Evolutionary conservation across 1,140 invertebrate genomes (phyloP), one percentile per base, ranked within the genome.

Genomic region (Hormaphis cornu): DNA sequence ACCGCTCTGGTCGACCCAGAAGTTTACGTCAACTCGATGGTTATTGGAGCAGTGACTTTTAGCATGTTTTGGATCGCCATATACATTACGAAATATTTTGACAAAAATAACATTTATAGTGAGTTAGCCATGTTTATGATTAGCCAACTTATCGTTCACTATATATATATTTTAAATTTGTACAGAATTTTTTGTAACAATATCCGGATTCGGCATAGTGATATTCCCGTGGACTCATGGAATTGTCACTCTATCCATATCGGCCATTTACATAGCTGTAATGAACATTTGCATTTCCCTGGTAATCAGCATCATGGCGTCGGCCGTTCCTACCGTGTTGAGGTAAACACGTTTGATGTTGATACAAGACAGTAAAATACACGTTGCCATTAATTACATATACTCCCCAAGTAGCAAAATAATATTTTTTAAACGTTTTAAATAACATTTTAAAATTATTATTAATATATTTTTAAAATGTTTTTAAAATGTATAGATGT

Each of bases 191-290:
- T 54, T 35, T 35, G 33, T 30, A 20, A 5, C 18, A 5, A 1
- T 54, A 1, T 33, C 28, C 1, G 52, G 52, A 54, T 1, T 54
- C 20, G 18, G 53, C 4, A 58, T 70, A n/a, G 26, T 24, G 12
- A 69, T 50, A 42, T 69, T 35, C 26, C 63, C 63, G 14, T 69
- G 40, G 40, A 70, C 50, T 14, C 26, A 33, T 33, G 28, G 26
- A 37, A 42, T 58, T 6, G 22, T 28, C 9, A 52, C 54, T 2
- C 20, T 70, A 35, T 20, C 26, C 0, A 12, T 70, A 1, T 40
- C 69, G 12, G 46, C 50, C 14, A 42, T 70, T 26, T 56, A 42
- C 22, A 18, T 69, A 33, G 63, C 44, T 8, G n/a, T 69, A 35
- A 69, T 69, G 40, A 50, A 35, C 42, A 69, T 52, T 24, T 50